Evolutionary conservation across 2,797 vertebrate genomes (phyloP).

Genomic region (Chloroceryle inda): DNA sequence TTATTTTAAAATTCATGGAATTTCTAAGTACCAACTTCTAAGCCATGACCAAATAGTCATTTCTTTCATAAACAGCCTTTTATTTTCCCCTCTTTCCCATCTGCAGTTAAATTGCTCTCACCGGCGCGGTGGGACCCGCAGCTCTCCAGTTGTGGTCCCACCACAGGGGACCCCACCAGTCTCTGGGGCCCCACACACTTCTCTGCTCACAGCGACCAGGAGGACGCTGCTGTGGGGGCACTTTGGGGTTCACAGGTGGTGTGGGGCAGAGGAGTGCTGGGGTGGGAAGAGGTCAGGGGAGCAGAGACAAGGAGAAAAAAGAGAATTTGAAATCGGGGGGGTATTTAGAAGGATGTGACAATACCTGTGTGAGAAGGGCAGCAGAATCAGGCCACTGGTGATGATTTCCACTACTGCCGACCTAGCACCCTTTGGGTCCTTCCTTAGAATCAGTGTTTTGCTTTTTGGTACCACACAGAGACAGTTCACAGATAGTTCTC

Average conservation of each 20-base stretch:
- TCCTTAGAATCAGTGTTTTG: background rate
- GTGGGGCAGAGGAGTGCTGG: background rate
- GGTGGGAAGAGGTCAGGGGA: background rate
- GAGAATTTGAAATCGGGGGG: too few relatives aligned
- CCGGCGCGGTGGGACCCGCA: background rate
- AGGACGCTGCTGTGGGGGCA: accelerated
- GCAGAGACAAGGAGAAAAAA: background rate
- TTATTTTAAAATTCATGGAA: conserved; percentile 77
- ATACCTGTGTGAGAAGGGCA: background rate
- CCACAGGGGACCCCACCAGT: accelerated
- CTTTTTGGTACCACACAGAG: accelerated
- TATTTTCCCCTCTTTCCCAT: background rate
- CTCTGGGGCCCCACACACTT: background rate
- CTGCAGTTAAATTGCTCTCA: background rate
- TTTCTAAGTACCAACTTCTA: conserved; percentile 67
- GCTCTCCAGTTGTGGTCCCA: background rate
- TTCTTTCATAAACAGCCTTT: conserved; percentile 16
- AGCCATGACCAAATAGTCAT: conserved; percentile 30
- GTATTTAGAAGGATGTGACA: background rate
- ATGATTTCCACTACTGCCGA: too few relatives aligned
- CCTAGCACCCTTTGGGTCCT: background rate
- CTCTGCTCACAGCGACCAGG: background rate
- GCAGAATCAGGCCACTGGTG: background rate
- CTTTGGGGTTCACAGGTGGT: accelerated
- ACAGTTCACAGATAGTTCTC: background rate